A percentile compares a stretch with the other conserved stretches of the same genome.
Conservation (phyloP, 2,797 vertebrate genomes). For the Aldrovandia affinis region DNA sequence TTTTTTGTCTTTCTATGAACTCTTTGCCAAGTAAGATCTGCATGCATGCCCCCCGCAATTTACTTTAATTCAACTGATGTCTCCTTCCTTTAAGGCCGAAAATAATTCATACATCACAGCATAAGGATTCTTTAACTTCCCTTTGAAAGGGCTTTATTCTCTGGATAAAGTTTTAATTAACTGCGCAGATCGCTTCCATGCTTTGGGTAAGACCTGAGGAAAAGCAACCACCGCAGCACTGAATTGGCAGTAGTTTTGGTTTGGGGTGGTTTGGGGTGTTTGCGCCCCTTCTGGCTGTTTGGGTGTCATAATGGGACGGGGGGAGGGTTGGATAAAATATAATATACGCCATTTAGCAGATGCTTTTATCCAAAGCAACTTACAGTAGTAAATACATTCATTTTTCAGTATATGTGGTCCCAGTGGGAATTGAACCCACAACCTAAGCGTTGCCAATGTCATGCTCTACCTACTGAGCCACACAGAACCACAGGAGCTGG, state of each 20-base stretch:
- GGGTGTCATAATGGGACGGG: not conserved
- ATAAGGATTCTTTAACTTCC: not conserved
- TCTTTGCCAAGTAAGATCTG: too few relatives aligned
- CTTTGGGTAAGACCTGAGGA: not conserved
- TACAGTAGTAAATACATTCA: too few relatives aligned
- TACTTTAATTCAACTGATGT: not conserved
- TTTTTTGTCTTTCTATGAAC: not conserved
- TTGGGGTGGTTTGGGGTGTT: too few relatives aligned
- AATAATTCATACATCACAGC: not conserved
- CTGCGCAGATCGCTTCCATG: not conserved
- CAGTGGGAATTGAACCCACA: too few relatives aligned
- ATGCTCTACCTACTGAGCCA: too few relatives aligned
- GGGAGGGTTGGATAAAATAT: not conserved
- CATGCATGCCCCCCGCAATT: not conserved
- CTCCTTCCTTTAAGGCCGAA: not conserved
- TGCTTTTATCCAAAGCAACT: too few relatives aligned
- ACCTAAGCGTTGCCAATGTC: too few relatives aligned
- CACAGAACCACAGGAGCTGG: too few relatives aligned
- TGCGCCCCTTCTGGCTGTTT: not conserved
- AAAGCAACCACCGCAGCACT: not conserved
- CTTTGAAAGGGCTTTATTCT: conserved; percentile 5
- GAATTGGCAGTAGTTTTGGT: too few relatives aligned
- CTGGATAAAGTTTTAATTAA: not conserved
- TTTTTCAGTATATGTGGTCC: too few relatives aligned
- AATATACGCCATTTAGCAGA: too few relatives aligned